Evolutionary conservation across 2,113 vertebrate species (phyloP).

Genomic region (Hemicordylus capensis): DNA sequence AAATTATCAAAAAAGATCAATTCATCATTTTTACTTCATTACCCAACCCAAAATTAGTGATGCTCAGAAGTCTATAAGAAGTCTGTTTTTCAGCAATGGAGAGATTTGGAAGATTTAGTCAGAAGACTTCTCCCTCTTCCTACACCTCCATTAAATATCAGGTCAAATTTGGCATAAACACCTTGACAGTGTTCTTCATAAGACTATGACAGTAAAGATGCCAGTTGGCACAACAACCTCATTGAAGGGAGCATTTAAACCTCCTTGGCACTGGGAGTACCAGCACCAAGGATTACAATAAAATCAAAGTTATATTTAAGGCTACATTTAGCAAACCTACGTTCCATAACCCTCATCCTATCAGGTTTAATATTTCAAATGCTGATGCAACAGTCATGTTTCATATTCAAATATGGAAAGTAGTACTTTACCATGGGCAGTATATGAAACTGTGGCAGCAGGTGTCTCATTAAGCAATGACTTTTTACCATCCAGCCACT

Average conservation of each 20-base stretch:
- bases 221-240: slow-evolving; percentile 84
- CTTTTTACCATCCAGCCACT: slow-evolving; percentile 75
- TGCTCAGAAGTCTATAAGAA: slow-evolving; percentile 77
- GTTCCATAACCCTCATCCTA: slow-evolving; percentile 74
- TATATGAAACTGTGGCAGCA: slow-evolving; percentile 76
- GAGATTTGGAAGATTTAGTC: slow-evolving; percentile 63
- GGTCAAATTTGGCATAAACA: slow-evolving; percentile 73
- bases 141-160: slow-evolving; percentile 65
- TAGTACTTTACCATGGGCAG: slow-evolving; percentile 77
- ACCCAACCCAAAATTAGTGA: slow-evolving; percentile 48
- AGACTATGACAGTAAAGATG: slow-evolving; percentile 84
- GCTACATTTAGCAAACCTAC: slow-evolving; percentile 81
- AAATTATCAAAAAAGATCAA: slow-evolving; percentile 9
- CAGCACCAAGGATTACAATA: slow-evolving; percentile 85
- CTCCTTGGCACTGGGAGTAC: slow-evolving; percentile 78
- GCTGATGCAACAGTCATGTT: slow-evolving; percentile 72
- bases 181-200: slow-evolving; percentile 85
- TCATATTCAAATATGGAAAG: slow-evolving; percentile 68
- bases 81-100: slow-evolving; percentile 72
- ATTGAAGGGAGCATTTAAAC: slow-evolving; percentile 79
- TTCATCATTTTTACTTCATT: slow-evolving; percentile 39
- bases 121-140: slow-evolving; percentile 61
- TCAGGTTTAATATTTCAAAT: slow-evolving; percentile 72
- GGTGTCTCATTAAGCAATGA: slow-evolving; percentile 72
- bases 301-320: slow-evolving; percentile 80